A percentile compares a stretch with the other conserved stretches of the same genome.
These are phyloP conservation scores for Panorpa germanica DNA, from an alignment of 2,888 invertebrate genomes.

Conservation along the genomic window DNA sequence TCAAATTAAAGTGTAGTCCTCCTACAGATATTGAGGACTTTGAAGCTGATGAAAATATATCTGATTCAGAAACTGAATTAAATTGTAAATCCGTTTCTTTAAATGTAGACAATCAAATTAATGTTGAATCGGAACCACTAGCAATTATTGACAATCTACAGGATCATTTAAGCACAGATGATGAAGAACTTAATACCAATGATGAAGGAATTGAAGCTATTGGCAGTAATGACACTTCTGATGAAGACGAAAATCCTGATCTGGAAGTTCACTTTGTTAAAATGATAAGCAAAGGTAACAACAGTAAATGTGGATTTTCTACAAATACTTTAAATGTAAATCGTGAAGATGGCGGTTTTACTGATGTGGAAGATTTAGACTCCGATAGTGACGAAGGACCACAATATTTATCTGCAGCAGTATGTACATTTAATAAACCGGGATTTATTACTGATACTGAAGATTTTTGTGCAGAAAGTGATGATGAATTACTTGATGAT, in stretches of 20 bases:
- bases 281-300: conserved; percentile 9
- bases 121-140: no score
- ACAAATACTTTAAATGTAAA: no score
- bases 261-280: conserved; percentile 11
- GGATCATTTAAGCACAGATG: no score
- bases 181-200: conserved; percentile 14
- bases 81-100: no score
- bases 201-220: conserved; percentile 10
- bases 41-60: conserved; percentile 14
- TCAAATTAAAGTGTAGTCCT: no score
- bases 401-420: conserved; percentile 19
- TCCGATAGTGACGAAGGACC: conserved; percentile 20
- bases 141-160: no score
- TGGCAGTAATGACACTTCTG: conserved; percentile 5
- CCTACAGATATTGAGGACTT: conserved; percentile 9
- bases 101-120: no score
- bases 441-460: conserved; percentile 24
- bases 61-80: conserved; percentile 22
- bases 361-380: conserved; percentile 28
- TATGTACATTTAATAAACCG: conserved; percentile 11
- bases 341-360: conserved; percentile 20
- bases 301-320: conserved; percentile 15
- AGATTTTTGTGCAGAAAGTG: conserved; percentile 14
- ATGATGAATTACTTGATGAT: conserved; percentile 12
- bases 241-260: conserved; percentile 5